Evolutionary conservation across 2,797 vertebrate genomes (phyloP).

Genomic region (Notolabrus celidotus): DNA sequence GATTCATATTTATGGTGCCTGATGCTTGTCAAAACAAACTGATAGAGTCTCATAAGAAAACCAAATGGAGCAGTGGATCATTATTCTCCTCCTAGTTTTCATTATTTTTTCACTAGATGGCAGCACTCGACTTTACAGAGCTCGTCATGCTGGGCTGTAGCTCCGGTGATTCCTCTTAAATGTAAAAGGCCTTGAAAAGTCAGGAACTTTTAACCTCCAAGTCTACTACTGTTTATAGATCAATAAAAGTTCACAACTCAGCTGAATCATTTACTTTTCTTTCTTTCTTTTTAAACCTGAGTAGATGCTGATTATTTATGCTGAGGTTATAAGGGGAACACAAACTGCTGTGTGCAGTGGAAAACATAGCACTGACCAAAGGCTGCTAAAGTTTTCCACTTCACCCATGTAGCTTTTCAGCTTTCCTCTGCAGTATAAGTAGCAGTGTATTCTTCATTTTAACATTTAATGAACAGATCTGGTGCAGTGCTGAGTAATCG

Average conservation of each 20-base stretch:
- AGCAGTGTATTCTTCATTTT: conserved; percentile 20
- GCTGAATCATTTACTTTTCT: conserved; percentile 12
- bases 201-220: conserved; percentile 17
- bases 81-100: background rate
- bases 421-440: conserved; percentile 27
- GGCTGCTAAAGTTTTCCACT: conserved; percentile 56
- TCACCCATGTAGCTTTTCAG: conserved; percentile 43
- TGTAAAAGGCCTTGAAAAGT: background rate
- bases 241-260: conserved; percentile 41
- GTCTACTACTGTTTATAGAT: conserved; percentile 40
- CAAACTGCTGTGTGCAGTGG: conserved; percentile 43
- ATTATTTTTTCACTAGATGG: conserved; percentile 59
- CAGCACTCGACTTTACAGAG: conserved; percentile 51
- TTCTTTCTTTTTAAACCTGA: conserved; percentile 11
- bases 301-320: conserved; percentile 47
- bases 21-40: background rate
- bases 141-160: background rate
- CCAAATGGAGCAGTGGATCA: background rate
- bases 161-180: conserved; percentile 7
- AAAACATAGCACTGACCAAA: conserved; percentile 63
- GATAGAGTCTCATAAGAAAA: background rate
- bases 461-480: conserved; percentile 38
- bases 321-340: conserved; percentile 42
- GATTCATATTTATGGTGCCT: background rate
- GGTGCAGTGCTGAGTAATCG: conserved; percentile 45